Conservation (phyloP, 2,113 vertebrate species). For the Dasyprocta punctata region DNA sequence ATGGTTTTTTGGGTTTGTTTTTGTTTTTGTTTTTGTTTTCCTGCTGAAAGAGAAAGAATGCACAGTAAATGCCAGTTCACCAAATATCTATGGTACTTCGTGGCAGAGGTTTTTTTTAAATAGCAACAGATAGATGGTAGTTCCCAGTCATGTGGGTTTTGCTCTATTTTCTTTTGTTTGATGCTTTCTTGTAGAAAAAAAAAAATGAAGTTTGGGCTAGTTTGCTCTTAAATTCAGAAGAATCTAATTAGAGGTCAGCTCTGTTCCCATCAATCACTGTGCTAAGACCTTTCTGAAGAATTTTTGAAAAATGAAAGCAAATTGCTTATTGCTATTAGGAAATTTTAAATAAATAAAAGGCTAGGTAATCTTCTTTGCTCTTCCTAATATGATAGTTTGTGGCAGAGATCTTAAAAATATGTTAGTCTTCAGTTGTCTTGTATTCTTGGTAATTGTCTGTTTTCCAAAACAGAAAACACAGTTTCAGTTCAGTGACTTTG, state of each 20-base stretch:
- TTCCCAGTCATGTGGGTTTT: neutral
- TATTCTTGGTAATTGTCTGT: slow-evolving; percentile 18
- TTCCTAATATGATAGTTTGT: neutral
- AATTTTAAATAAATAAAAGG: slow-evolving; percentile 31
- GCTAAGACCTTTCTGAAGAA: slow-evolving; percentile 23
- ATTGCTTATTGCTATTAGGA: slow-evolving; percentile 34
- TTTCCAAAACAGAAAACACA: slow-evolving; percentile 41
- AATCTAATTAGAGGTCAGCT: neutral
- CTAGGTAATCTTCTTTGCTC: slow-evolving; percentile 25
- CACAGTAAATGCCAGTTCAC: neutral
- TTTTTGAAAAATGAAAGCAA: slow-evolving; percentile 43
- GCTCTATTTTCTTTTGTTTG: neutral
- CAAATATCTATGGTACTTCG: neutral
- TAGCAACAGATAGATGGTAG: neutral
- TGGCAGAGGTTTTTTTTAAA: neutral
- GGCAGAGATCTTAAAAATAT: neutral
- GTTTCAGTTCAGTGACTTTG: slow-evolving; percentile 39
- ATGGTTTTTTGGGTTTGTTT: neutral
- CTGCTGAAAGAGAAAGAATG: neutral
- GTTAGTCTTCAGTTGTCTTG: neutral
- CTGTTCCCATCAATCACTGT: neutral
- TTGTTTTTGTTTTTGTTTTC: neutral
- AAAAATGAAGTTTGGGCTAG: neutral
- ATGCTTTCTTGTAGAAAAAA: neutral
- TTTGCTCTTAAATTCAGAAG: slow-evolving; percentile 34